A percentile compares a stretch with the other conserved stretches of the same genome.
Conservation (phyloP, 2,113 vertebrate species). For the Phrynosoma blainvillii region DNA sequence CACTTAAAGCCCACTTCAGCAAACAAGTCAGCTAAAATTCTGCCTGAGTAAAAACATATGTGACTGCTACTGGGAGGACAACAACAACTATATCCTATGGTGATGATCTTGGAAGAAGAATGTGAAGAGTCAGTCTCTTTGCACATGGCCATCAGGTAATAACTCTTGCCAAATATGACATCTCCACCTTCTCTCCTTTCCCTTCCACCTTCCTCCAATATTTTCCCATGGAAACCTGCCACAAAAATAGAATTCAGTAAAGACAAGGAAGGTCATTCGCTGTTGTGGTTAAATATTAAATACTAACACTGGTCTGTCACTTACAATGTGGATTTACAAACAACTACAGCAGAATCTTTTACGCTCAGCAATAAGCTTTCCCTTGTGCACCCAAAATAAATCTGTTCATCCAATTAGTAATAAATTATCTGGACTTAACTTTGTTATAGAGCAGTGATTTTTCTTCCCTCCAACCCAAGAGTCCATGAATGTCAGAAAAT, state of each 20-base stretch:
- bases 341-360: constrained; percentile 57
- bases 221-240: constrained; percentile 24
- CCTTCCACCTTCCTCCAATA: constrained; percentile 10
- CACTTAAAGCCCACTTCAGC: background rate
- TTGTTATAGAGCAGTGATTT: constrained; percentile 50
- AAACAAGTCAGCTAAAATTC: background rate
- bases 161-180: background rate
- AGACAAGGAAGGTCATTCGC: constrained; percentile 54
- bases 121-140: constrained; percentile 1
- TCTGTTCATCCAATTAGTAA: constrained; percentile 63
- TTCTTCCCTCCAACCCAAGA: background rate
- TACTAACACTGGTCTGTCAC: constrained; percentile 57
- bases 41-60: background rate
- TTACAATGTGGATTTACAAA: constrained; percentile 68
- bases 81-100: constrained; percentile 4
- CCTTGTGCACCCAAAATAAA: constrained; percentile 57
- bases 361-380: constrained; percentile 57
- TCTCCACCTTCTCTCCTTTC: background rate
- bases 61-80: background rate
- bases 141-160: background rate
- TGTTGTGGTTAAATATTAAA: constrained; percentile 56
- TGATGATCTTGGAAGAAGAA: constrained; percentile 30
- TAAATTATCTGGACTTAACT: constrained; percentile 60
- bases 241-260: constrained; percentile 30
- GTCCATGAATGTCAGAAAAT: constrained; percentile 4